Evolutionary conservation across 2,888 invertebrate genomes (phyloP).

Genomic region (Megaustenia siamemsis): DNA sequence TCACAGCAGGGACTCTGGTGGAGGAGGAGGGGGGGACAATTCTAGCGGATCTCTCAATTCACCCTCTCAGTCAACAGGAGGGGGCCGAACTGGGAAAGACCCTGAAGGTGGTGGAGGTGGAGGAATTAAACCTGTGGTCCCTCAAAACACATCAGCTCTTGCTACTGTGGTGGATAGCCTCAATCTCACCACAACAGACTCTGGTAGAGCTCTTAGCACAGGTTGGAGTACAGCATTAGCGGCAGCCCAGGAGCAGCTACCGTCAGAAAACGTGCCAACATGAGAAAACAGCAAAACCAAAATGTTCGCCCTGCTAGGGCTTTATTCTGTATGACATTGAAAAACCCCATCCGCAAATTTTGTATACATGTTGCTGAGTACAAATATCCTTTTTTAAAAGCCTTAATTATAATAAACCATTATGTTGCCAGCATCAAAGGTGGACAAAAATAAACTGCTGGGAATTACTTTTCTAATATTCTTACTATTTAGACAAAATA

Average conservation of each 20-base stretch:
- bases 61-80: conserved; percentile 57
- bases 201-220: conserved; percentile 75
- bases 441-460: too few species aligned
- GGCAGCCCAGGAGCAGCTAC: conserved; percentile 78
- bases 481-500: too few species aligned
- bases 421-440: too few species aligned
- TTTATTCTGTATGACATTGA: conserved; percentile 94
- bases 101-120: conserved; percentile 42
- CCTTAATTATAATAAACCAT: too few species aligned
- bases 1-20: conserved; percentile 43
- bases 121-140: conserved; percentile 26
- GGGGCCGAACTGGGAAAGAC: conserved; percentile 57
- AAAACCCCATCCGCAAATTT: conserved; percentile 95
- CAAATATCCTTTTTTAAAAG: conserved; percentile 96
- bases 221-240: conserved; percentile 83
- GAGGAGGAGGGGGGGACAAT: conserved; percentile 54
- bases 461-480: too few species aligned
- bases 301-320: conserved; percentile 94
- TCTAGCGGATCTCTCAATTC: conserved; percentile 47
- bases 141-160: conserved; percentile 42
- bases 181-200: conserved; percentile 54
- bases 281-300: conserved; percentile 83
- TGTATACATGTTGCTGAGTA: conserved; percentile 99
- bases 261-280: conserved; percentile 79
- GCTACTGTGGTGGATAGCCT: conserved; percentile 52